Evolutionary conservation across 1,140 invertebrate genomes (phyloP), one percentile per base, ranked within the genome.

Genomic region (Drosophila ohnishii): DNA sequence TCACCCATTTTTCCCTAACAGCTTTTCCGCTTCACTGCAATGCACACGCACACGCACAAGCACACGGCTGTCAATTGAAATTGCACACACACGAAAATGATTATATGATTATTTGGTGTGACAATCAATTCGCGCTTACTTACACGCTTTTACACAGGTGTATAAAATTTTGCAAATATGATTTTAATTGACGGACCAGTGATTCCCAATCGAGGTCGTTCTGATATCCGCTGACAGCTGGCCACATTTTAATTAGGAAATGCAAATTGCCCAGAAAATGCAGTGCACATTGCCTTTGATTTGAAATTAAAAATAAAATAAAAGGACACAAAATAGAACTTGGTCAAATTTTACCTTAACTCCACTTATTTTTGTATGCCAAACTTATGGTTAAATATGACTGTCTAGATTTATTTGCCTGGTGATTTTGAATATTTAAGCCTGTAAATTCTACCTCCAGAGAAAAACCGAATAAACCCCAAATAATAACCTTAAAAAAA

Each of bases 21-120:
- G 44, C 57, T 75, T 74, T 75, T 59, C 45, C 73, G 45, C 69
- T 34, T 74, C 51, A 22, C 53, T 71, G 66, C 56, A 14, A 40
- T 8, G n/a, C 40, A 11, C 16, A 8, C 30, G 37, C 37, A 14
- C 7, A 6, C 22, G 6, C 44, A 9, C 7, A 6, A 13, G 6
- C 44, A 9, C 44, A 1, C 10, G 28, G 8, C 42, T 56, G 67
- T 65, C 67, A 71, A 32, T 65, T 39, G 34, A 65, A 30, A 48
- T 45, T 35, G 35, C 47, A 51, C 30, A 51, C 30, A 50, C 47
- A 30, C 25, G n/a, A 63, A 62, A 51, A n/a, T n/a, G 19, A 37
- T 55, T 37, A 35, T 35, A 51, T 42, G 28, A 30, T 50, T 30
- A 50, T 50, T 67, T n/a, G 37, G 32, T 16, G 32, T 74, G 37